Evolutionary conservation across 2,797 vertebrate species (phyloP).

Genomic region (Sebastes matsubarae): DNA sequence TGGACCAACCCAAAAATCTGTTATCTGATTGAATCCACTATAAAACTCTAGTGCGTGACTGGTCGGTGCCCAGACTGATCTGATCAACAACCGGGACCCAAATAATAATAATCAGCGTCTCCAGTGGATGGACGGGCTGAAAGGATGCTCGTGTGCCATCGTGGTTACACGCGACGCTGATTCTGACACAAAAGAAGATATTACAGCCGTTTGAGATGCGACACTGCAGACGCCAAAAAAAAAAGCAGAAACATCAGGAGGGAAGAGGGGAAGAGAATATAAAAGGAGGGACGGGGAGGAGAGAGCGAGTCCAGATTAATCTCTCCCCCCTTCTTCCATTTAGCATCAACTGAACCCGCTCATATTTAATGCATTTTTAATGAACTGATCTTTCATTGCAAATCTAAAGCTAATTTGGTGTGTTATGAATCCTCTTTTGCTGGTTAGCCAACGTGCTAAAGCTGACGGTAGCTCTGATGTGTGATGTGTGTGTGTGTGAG

Average conservation of each 20-base stretch:
- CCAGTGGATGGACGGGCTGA: background rate
- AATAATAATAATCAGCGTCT: background rate
- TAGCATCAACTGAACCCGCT: slow-evolving; percentile 79
- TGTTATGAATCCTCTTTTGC: slow-evolving; percentile 75
- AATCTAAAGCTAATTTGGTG: slow-evolving; percentile 82
- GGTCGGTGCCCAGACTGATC: background rate
- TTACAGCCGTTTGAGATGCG: background rate
- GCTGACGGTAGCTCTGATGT: slow-evolving; percentile 19
- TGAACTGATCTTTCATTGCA: slow-evolving; percentile 84
- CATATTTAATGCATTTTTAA: slow-evolving; percentile 84
- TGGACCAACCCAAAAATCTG: background rate
- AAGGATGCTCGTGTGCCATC: background rate
- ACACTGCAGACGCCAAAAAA: background rate
- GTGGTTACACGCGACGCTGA: background rate
- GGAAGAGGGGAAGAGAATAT: background rate
- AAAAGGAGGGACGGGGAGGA: slow-evolving; percentile 32
- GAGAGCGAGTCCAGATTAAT: slow-evolving; percentile 63
- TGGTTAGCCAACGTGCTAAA: slow-evolving; percentile 63
- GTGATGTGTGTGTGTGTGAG: background rate
- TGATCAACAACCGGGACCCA: background rate
- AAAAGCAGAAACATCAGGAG: background rate
- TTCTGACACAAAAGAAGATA: slow-evolving; percentile 13
- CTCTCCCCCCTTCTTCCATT: slow-evolving; percentile 70
- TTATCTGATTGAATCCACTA: background rate
- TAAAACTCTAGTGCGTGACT: background rate